Conservation (phyloP, 2,113 vertebrate genomes). For the Capreolus pygargus region DNA sequence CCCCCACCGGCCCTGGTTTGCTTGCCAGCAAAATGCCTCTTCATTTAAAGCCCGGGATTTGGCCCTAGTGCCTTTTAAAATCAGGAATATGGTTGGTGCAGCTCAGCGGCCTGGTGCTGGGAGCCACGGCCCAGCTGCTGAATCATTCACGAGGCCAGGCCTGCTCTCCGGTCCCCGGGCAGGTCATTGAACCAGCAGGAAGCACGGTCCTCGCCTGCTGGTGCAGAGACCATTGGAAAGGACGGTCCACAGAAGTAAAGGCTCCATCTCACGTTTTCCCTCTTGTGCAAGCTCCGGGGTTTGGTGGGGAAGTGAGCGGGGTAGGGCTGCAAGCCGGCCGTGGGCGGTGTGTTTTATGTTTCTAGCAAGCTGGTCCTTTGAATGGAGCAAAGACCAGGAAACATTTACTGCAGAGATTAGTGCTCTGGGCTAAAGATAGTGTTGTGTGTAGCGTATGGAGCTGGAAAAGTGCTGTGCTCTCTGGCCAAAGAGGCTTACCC, state of each 20-base stretch:
- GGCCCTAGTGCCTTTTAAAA: neutral
- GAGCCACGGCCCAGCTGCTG: neutral
- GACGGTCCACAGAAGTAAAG: neutral
- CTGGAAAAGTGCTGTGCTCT: neutral
- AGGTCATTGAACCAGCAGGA: neutral
- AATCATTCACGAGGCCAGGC: neutral
- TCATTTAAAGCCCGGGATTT: neutral
- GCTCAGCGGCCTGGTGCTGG: neutral
- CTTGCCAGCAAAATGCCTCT: constrained; percentile 13
- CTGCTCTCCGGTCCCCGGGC: neutral
- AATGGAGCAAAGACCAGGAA: neutral
- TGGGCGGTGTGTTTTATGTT: neutral
- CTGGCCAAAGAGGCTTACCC: neutral
- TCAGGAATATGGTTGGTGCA: neutral
- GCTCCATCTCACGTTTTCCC: rapidly evolving
- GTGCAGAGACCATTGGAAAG: rapidly evolving
- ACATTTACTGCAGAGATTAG: neutral
- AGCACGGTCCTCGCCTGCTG: neutral
- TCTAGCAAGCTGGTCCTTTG: neutral
- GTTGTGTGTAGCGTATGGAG: neutral
- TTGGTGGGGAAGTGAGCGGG: neutral
- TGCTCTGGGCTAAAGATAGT: neutral
- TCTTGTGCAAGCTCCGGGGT: neutral
- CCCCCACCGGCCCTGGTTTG: neutral
- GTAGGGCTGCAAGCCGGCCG: neutral